Conservation (phyloP, 1,140 invertebrate genomes). For the Musca domestica region DNA sequence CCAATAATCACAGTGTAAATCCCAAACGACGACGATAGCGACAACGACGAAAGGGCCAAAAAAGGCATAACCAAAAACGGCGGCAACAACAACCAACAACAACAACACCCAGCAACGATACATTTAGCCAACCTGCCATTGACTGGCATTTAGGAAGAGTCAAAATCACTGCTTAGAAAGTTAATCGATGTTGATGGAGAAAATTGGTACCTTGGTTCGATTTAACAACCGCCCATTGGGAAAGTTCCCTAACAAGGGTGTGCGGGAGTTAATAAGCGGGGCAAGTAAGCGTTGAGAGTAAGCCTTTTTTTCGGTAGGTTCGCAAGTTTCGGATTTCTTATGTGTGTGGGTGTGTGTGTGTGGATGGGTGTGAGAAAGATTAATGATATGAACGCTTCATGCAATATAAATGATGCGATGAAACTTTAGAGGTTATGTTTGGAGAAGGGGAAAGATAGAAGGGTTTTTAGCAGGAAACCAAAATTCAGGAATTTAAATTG, state of each 20-base stretch:
- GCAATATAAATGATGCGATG: too few relatives aligned
- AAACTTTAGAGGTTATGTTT: too few relatives aligned
- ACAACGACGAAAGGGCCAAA: slow-evolving; percentile 1
- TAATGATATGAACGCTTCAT: too few relatives aligned
- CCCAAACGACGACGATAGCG: not conserved
- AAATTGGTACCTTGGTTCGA: slow-evolving; percentile 1
- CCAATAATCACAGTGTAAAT: slow-evolving; percentile 10
- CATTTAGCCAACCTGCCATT: not conserved
- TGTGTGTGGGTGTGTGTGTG: too few relatives aligned
- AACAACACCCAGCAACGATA: not conserved
- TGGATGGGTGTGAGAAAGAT: too few relatives aligned
- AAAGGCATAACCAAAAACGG: not conserved
- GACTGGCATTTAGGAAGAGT: not conserved
- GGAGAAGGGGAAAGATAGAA: too few relatives aligned
- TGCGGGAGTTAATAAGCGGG: not conserved
- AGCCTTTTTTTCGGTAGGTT: not conserved
- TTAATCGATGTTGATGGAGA: slow-evolving; percentile 16
- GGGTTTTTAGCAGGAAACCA: too few relatives aligned
- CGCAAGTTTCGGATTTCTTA: too few relatives aligned
- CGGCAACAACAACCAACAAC: too few relatives aligned
- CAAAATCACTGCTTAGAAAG: slow-evolving; percentile 17
- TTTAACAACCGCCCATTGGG: too few relatives aligned
- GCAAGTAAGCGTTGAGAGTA: not conserved
- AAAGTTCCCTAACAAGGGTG: too few relatives aligned
- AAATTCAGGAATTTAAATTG: too few relatives aligned